These are phyloP conservation scores for Chloroclysta siterata DNA, from an alignment of 2,888 invertebrate genomes.

Conservation along the genomic window DNA sequence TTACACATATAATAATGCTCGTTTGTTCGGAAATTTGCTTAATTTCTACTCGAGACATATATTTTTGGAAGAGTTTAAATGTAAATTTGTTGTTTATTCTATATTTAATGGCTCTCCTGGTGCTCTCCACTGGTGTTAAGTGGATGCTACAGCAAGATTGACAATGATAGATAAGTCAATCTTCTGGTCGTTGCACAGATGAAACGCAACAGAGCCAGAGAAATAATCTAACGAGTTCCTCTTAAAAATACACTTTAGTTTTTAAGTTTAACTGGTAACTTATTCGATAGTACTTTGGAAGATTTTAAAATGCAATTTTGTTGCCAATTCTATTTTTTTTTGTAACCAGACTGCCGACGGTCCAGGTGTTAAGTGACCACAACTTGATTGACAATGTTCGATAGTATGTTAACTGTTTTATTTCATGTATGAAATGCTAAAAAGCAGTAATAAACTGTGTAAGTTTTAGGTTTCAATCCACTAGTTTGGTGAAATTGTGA, in stretches of 20 bases:
- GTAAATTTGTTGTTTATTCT: not conserved
- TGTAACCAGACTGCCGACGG: not conserved
- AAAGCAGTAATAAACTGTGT: no score
- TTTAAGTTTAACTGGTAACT: slow-evolving; percentile 1
- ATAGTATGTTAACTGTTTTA: not conserved
- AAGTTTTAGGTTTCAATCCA: no score
- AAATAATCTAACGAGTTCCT: not conserved
- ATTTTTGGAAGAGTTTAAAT: not conserved
- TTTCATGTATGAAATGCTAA: no score
- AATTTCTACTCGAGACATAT: not conserved
- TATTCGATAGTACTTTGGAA: not conserved
- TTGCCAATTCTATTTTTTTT: slow-evolving; percentile 7
- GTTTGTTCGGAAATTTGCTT: no score
- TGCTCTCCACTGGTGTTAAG: not conserved
- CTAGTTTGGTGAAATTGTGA: not conserved
- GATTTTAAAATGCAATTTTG: slow-evolving; percentile 3
- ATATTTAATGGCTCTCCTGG: not conserved
- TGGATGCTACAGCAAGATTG: not conserved
- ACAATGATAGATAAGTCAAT: not conserved
- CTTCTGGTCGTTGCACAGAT: not conserved
- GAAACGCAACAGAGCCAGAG: not conserved
- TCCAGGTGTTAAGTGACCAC: not conserved
- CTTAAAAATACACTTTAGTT: not conserved
- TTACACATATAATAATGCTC: no score
- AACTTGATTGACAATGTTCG: not conserved